Conservation (phyloP, 2,888 invertebrate genomes). For the Brachypterus glaber region DNA sequence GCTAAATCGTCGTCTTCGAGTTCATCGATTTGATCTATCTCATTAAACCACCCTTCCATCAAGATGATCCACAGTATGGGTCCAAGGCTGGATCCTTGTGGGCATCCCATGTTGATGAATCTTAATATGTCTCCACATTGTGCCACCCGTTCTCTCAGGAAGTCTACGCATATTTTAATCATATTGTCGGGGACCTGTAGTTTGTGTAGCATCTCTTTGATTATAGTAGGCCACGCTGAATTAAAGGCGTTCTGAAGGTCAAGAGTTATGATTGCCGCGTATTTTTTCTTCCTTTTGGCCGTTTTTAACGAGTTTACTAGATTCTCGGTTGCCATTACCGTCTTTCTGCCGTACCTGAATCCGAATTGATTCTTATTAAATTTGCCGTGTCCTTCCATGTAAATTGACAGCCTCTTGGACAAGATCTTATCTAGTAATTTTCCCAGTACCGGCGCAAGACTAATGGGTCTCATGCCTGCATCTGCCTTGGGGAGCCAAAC, state of each 20-base stretch:
- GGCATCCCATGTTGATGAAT: conserved; percentile 17
- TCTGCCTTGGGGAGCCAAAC: conserved; percentile 21
- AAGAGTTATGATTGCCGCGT: conserved; percentile 15
- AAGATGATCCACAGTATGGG: conserved; percentile 21
- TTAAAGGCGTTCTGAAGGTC: conserved; percentile 20
- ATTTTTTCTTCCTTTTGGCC: conserved; percentile 6
- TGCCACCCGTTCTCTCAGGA: conserved; percentile 16
- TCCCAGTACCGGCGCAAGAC: conserved; percentile 24
- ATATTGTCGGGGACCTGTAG: conserved; percentile 10
- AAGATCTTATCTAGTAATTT: conserved; percentile 27
- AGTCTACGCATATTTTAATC: conserved; percentile 10
- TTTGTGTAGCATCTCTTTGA: conserved; percentile 6
- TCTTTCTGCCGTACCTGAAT: conserved; percentile 23
- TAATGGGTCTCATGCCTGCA: conserved; percentile 24
- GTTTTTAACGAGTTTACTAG: conserved; percentile 3
- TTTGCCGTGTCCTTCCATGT: conserved; percentile 16
- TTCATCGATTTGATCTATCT: not conserved
- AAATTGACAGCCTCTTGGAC: conserved; percentile 19
- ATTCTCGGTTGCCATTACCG: conserved; percentile 22
- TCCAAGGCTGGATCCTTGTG: conserved; percentile 22
- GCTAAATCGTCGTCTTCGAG: conserved; percentile 4
- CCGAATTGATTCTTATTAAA: conserved; percentile 18
- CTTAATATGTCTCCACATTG: conserved; percentile 8
- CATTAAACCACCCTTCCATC: conserved; percentile 23
- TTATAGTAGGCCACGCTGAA: conserved; percentile 14